Evolutionary conservation across 1,140 invertebrate species (phyloP), one percentile per base, ranked within the genome.

Genomic region (Cecropterus lyciades): DNA sequence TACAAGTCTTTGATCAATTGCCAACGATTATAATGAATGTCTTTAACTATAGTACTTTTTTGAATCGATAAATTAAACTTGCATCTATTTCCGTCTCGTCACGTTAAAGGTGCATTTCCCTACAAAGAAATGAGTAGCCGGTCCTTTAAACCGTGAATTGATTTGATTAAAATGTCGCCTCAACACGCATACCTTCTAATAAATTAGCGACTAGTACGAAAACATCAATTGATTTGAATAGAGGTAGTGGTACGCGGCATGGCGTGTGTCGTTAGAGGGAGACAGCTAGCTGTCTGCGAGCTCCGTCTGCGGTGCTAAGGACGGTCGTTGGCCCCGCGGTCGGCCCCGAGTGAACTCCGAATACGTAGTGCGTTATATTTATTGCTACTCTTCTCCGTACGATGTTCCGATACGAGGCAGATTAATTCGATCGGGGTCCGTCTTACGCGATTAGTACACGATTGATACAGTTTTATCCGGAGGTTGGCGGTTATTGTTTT

Each of bases 301-400:
- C 72, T 75, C 77, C 82, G 84, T 73, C 82, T 79, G 72, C 70
- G 75, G 74, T 80, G 86, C 78, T 91, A 91, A 91, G 88, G 88
- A 91, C 88, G 88, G 88, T 89, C 87, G 88, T 87, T 88, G 86
- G 69, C 86, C 88, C 80, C 79, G 70, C 75, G 75, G 72, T 70
- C 85, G 85, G 78, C 85, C 84, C 84, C 83, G 72, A 84, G 82
- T 91, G 85, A 91, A 89, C 88, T 91, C 84, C 88, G 76, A 91
- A 91, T 88, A 84, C 80, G 77, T 84, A 72, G 83, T 80, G 84
- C 80, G 77, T 85, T 85, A 60, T 89, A 87, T 87, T 89, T 89
- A 85, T 85, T 80, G 73, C 65, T 72, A 55, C 53, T 56, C 53
- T 20, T 70, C 67, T 77, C 60, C 55, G 75, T 79, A 77, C 73